Evolutionary conservation across 2,113 vertebrate genomes (phyloP).

Genomic region (Anas platyrhynchos): DNA sequence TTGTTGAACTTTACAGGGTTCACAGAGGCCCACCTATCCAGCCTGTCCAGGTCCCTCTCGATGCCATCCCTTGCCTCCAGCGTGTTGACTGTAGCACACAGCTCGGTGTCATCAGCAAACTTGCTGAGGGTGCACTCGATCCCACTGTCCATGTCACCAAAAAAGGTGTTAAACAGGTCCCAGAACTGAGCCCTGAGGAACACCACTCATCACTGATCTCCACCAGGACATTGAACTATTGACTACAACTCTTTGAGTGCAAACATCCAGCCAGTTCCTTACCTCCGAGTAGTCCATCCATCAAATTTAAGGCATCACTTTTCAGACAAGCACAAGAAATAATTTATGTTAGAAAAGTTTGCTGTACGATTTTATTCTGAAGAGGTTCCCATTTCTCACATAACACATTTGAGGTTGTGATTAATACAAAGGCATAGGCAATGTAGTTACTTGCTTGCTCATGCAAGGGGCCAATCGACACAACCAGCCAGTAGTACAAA

Average conservation of each 20-base stretch:
- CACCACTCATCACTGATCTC: no score
- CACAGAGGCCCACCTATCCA: neutral
- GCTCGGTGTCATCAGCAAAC: neutral
- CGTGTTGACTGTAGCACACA: neutral
- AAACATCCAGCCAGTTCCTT: neutral
- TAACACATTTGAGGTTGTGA: neutral
- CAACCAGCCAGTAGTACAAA: neutral
- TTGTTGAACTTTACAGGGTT: neutral
- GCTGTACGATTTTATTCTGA: neutral
- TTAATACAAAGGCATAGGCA: neutral
- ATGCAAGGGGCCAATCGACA: neutral
- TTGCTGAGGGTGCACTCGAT: neutral
- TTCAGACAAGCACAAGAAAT: neutral
- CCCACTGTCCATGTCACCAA: neutral
- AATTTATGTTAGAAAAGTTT: neutral
- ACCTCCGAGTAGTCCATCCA: neutral
- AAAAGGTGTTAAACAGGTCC: neutral
- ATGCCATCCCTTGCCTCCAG: neutral
- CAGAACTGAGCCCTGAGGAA: neutral
- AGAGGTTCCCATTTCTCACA: neutral
- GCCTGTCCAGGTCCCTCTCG: neutral
- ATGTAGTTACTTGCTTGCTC: neutral
- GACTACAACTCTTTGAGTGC: neutral
- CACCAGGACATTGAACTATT: neutral
- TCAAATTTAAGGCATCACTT: neutral